Evolutionary conservation across 2,888 invertebrate species (phyloP).

Genomic region (Cephus runcator): DNA sequence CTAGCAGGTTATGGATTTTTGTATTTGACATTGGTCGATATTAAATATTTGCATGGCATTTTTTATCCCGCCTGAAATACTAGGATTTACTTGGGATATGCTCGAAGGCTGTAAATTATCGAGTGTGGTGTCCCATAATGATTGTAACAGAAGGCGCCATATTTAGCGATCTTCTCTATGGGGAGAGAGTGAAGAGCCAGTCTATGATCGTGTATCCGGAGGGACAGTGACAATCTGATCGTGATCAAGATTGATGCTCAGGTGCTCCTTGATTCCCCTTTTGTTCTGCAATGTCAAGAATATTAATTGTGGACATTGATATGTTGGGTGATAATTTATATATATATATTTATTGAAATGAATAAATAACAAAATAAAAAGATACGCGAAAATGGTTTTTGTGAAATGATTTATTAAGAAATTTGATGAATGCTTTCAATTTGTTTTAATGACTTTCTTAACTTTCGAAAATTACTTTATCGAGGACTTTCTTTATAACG

Average conservation of each 20-base stretch:
- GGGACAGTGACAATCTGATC: neutral
- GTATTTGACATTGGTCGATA: neutral
- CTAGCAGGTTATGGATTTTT: neutral
- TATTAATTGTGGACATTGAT: neutral
- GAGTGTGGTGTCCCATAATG: neutral
- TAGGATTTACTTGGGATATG: neutral
- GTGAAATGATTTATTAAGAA: neutral
- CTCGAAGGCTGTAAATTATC: neutral
- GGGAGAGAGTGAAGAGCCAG: constrained; percentile 14
- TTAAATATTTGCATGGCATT: neutral
- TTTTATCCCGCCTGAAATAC: neutral
- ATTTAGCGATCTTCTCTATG: constrained; percentile 45
- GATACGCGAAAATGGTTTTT: neutral
- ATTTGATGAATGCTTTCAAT: neutral
- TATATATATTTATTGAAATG: neutral
- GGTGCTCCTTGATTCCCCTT: neutral
- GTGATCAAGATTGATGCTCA: neutral
- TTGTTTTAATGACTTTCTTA: neutral
- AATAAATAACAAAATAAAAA: neutral
- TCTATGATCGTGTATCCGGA: constrained; percentile 1
- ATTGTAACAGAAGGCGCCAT: constrained; percentile 34
- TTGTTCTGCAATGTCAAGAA: neutral
- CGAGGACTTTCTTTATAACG: neutral
- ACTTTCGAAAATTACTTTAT: neutral
- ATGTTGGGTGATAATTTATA: neutral